Evolutionary conservation across 1,140 invertebrate species (phyloP), one percentile per base, ranked within the genome.

Genomic region (Conus ventricosus): DNA sequence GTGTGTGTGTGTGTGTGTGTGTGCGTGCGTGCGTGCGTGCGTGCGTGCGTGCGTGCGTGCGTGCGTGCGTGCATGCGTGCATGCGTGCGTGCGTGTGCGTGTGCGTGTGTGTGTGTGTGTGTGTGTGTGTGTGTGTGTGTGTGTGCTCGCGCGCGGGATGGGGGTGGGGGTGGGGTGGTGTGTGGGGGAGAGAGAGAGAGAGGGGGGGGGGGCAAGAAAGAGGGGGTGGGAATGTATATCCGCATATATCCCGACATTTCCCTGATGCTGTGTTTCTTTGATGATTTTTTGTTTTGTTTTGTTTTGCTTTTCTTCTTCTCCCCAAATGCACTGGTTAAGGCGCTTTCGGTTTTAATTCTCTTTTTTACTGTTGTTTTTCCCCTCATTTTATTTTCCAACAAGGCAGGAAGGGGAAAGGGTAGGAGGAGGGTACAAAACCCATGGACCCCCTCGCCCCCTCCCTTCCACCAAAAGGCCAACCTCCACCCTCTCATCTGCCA

Each of bases 1-100:
- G 25, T 81, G 78, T 81, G 78, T 51, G 78, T 81, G 78, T 53
- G 78, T 81, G 78, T 81, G 39, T 15, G 78, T 81, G 39, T 39
- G 39, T 81, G 39, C 53, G 39, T 81, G 39, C 53, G 78, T 81
- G 78, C 53, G 78, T 81, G 78, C 53, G 78, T 81, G 78, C 39
- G 78, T 81, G 78, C 39, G 39, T 39, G 39, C 39, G 39, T 39
- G 39, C 39, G 39, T 39, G 39, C 39, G 39, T 39, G 39, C 39
- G 39, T 39, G 39, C 39, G 39, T 39, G 39, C 3, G 39, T 39
- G 39, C 39, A 3, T 1, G 39, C 39, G 39, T 39, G 39, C 39
- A 3, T 39, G 39, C 39, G 39, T 39, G 39, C 39, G 39, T 39
- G 39, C 39, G 39, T 39, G 39, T 3, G 39, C 3, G 39, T 3